These are phyloP conservation scores for Leucophenga maculata DNA, from an alignment of 2,888 invertebrate species.

Conservation along the genomic window DNA sequence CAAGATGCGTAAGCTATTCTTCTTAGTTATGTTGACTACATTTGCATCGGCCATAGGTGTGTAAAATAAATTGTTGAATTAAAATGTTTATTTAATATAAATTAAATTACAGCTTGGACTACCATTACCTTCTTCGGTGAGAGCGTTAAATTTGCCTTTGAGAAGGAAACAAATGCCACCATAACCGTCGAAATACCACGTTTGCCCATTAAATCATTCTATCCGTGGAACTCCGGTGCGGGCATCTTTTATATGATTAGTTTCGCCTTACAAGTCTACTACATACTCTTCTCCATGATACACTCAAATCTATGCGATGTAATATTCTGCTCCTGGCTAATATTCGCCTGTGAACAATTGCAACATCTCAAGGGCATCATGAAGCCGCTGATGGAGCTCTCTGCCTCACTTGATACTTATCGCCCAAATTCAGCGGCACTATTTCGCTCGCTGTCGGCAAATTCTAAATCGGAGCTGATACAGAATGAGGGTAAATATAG, in stretches of 20 bases:
- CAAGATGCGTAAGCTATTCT: constrained; percentile 82
- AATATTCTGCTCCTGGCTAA: constrained; percentile 87
- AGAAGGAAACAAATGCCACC: constrained; percentile 82
- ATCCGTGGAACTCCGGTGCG: constrained; percentile 83
- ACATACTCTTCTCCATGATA: constrained; percentile 78
- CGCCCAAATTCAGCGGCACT: constrained; percentile 81
- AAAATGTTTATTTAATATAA: neutral
- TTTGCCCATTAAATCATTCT: constrained; percentile 83
- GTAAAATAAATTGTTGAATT: constrained; percentile 48
- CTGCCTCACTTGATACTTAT: constrained; percentile 86
- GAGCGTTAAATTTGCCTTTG: constrained; percentile 78
- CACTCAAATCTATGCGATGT: constrained; percentile 80
- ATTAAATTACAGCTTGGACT: constrained; percentile 84
- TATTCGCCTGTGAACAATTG: constrained; percentile 89
- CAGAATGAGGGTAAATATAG: constrained; percentile 67
- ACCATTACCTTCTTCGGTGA: constrained; percentile 86
- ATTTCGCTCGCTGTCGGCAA: constrained; percentile 76
- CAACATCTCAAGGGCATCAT: constrained; percentile 89
- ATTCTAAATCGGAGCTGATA: constrained; percentile 71
- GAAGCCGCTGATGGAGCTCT: constrained; percentile 89
- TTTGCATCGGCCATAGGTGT: constrained; percentile 77
- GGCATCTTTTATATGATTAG: constrained; percentile 80
- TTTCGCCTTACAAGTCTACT: constrained; percentile 81
- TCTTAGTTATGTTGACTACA: constrained; percentile 78
- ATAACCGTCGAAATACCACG: constrained; percentile 80